phyloP scores from a whole-genome alignment of 2,113 vertebrate species.

The Vulpes lagopus region DNA sequence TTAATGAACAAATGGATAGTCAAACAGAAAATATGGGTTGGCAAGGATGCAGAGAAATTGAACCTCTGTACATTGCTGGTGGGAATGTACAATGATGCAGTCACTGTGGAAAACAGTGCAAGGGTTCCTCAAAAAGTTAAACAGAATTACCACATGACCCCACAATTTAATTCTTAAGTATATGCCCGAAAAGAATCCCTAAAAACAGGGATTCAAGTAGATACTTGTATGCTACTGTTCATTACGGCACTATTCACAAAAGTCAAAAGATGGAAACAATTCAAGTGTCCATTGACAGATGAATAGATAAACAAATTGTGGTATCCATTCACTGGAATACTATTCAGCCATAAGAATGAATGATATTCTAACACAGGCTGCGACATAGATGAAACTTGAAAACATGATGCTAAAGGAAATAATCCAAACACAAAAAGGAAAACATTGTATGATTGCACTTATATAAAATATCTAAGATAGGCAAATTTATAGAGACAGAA shows the following conservation, averaged over 20 bases:
- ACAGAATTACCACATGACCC: not conserved
- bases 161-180: not conserved
- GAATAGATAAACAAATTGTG: not conserved
- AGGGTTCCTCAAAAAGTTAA: not conserved
- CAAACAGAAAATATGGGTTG: not conserved
- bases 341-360: not conserved
- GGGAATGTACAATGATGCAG: not conserved
- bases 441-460: not conserved
- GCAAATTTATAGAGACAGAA: not conserved
- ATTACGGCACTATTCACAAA: not conserved
- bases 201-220: conserved; percentile 10
- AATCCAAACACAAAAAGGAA: not conserved
- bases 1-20: not conserved
- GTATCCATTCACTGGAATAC: not conserved
- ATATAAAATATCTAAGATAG: not conserved
- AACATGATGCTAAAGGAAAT: conserved; percentile 1
- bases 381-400: not conserved
- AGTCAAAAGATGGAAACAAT: not conserved
- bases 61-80: not conserved
- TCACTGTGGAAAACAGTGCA: not conserved
- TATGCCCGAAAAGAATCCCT: not conserved
- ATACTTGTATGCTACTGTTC: not conserved
- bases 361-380: not conserved
- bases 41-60: not conserved
- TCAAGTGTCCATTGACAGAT: not conserved